A percentile compares a stretch with the other conserved stretches of the same genome.
These are phyloP conservation scores for Hoplodrina blanda DNA, from an alignment of 2,888 invertebrate genomes.

Conservation along the genomic window DNA sequence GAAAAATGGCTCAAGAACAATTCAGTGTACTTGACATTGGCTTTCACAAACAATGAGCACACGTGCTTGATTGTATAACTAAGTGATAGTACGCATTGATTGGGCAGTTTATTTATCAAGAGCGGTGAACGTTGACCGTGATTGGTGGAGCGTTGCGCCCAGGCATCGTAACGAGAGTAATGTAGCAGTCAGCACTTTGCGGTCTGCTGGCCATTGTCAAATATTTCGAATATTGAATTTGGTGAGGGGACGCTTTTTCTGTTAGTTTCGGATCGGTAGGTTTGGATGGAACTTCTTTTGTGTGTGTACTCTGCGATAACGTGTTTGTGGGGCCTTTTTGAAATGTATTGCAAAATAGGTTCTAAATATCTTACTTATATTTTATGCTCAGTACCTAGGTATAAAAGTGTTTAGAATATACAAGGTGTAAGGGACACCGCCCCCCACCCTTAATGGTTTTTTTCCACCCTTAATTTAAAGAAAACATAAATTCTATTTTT, in stretches of 20 bases:
- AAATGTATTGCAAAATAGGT: background rate
- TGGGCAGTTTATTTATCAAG: constrained; percentile 58
- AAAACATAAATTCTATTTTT: no score
- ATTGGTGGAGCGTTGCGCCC: constrained; percentile 66
- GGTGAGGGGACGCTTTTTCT: constrained; percentile 49
- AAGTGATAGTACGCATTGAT: constrained; percentile 42
- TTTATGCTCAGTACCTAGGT: background rate
- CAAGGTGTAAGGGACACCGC: no score
- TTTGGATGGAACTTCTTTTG: constrained; percentile 16
- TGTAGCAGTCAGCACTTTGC: constrained; percentile 58
- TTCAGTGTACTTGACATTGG: constrained; percentile 42
- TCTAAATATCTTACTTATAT: background rate
- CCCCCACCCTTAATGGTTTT: no score
- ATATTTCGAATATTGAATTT: constrained; percentile 62
- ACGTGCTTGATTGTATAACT: constrained; percentile 35
- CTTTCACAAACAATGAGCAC: constrained; percentile 49
- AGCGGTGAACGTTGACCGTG: constrained; percentile 72
- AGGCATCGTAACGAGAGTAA: constrained; percentile 69
- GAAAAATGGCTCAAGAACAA: constrained; percentile 24
- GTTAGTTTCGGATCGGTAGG: constrained; percentile 40
- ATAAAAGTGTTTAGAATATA: no score
- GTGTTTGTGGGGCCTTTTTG: background rate
- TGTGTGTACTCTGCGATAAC: constrained; percentile 7
- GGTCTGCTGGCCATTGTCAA: constrained; percentile 60
- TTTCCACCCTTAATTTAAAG: no score